Evolutionary conservation across 1,140 invertebrate species (phyloP), one percentile per base, ranked within the genome.

Genomic region (Dryas iulia): DNA sequence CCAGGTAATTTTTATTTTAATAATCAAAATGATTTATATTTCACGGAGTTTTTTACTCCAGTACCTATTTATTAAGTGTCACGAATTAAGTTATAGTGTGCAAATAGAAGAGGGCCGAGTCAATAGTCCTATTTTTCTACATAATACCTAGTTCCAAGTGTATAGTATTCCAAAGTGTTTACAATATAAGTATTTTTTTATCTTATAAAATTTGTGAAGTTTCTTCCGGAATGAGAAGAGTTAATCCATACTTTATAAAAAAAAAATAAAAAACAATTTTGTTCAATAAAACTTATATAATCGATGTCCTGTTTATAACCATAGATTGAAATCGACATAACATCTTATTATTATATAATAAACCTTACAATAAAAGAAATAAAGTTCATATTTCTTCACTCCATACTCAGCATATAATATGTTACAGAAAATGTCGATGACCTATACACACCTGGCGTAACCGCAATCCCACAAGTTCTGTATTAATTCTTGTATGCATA

Each of bases 361-460:
- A 53, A 68, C 65, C 56, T 53, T 24, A 67, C 56, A 4, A 1
- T 0, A 8, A 11, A 3, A 5, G 4, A 0, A 7, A 30, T 71
- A 79, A 28, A 52, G 63, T 59, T 28, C 6, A 59, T 47, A 56
- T 62, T 72, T 18, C 11, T 1, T 67, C 74, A 31, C 21, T 2
- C 5, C 33, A 2, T 56, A 10, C 28, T 5, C 8, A 56, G 59
- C 26, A 54, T 77, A 71, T 70, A n/a, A n/a, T n/a, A 74, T 72
- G 78, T 71, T 81, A 78, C 76, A 74, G 74, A 78, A 56, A 73
- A 82, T 77, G 81, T 82, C 81, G 77, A 81, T 81, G 81, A 82
- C 81, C 81, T 69, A 80, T 60, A 81, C 78, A 77, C 81, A 82
- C 78, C 81, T 82, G 81, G 77, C 73, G 65, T 71, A 81, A 82